A percentile compares a stretch with the other conserved stretches of the same genome.
phyloP scores from a whole-genome alignment of 1,140 invertebrate genomes.

The Solenopsis fugax region DNA sequence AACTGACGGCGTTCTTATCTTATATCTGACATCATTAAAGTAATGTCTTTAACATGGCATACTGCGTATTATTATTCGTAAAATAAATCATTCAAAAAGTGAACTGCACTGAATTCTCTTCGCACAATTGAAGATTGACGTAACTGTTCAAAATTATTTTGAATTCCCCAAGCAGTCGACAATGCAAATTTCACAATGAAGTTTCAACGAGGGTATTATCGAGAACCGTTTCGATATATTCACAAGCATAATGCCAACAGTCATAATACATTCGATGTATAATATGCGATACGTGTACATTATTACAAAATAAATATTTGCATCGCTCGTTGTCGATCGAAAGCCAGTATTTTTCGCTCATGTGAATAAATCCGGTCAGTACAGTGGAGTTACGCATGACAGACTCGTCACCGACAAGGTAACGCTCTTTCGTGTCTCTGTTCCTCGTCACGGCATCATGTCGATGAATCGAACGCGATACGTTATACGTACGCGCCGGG shows the following conservation, averaged over 20 bases:
- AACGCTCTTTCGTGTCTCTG: constrained; percentile 54
- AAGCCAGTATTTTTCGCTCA: neutral
- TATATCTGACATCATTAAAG: neutral
- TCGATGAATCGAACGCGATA: constrained; percentile 50
- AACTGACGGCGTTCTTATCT: neutral
- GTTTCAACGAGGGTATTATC: constrained; percentile 19
- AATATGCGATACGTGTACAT: neutral
- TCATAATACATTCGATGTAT: constrained; percentile 20
- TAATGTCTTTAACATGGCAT: neutral
- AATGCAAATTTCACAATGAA: constrained; percentile 29
- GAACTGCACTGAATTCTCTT: neutral
- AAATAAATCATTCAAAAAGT: neutral
- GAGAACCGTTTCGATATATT: constrained; percentile 13
- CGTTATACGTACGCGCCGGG: constrained; percentile 23
- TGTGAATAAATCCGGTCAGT: constrained; percentile 27
- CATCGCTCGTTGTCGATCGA: neutral
- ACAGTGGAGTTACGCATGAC: constrained; percentile 29
- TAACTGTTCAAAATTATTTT: neutral
- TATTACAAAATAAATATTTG: constrained; percentile 58
- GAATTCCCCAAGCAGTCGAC: constrained; percentile 15
- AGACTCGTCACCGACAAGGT: constrained; percentile 49
- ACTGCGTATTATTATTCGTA: neutral
- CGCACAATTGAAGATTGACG: neutral
- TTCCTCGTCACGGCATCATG: constrained; percentile 3
- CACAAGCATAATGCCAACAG: neutral